These are phyloP conservation scores for Torymus texanus DNA, from an alignment of 2,888 invertebrate genomes.

Conservation along the genomic window DNA sequence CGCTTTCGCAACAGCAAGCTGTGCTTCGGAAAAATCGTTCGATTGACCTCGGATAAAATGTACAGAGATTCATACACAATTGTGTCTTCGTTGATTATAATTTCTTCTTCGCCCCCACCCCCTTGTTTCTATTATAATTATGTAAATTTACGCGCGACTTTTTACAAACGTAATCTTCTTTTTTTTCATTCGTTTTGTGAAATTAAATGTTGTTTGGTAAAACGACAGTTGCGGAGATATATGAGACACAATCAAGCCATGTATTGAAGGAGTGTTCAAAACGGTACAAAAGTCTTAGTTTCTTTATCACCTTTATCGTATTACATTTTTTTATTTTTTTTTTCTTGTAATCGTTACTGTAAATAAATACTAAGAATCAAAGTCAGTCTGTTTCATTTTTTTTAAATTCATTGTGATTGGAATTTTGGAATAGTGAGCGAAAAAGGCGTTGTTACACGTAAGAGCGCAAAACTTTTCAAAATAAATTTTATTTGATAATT, in stretches of 20 bases:
- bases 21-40: constrained; percentile 40
- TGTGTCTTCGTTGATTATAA: constrained; percentile 43
- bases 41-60: constrained; percentile 46
- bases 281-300: constrained; percentile 45
- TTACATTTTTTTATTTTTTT: constrained; percentile 2
- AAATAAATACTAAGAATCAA: constrained; percentile 55
- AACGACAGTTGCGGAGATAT: constrained; percentile 21
- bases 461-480: constrained; percentile 8
- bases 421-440: constrained; percentile 47
- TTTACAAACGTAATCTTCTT: constrained; percentile 26
- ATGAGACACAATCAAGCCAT: constrained; percentile 42
- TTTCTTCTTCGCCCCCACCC: background rate
- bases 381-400: constrained; percentile 51
- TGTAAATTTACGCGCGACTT: constrained; percentile 9
- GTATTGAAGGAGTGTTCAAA: constrained; percentile 36
- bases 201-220: background rate
- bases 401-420: constrained; percentile 37
- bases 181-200: no score
- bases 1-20: constrained; percentile 33
- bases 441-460: constrained; percentile 36
- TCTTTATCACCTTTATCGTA: constrained; percentile 5
- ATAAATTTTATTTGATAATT: constrained; percentile 2
- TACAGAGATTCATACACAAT: constrained; percentile 17
- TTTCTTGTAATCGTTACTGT: constrained; percentile 43
- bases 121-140: constrained; percentile 18